Evolutionary conservation across 2,113 vertebrate genomes (phyloP).

Genomic region (Boleophthalmus pectinirostris): DNA sequence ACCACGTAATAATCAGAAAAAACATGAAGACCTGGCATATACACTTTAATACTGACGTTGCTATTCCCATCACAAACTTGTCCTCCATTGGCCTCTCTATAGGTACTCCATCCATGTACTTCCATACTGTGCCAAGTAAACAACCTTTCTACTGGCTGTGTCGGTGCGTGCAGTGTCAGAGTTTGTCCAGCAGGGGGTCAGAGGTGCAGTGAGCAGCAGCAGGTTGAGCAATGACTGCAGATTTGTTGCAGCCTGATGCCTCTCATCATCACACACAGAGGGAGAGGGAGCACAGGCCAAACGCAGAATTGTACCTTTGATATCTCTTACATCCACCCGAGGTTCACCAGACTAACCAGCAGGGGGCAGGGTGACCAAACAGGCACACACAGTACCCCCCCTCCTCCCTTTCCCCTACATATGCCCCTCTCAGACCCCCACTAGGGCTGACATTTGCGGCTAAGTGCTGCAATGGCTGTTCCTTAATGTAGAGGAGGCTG

Average conservation of each 20-base stretch:
- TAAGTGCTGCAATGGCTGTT: conserved; percentile 63
- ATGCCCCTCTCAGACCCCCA: conserved; percentile 44
- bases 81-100: conserved; percentile 39
- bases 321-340: conserved; percentile 49
- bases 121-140: conserved; percentile 50
- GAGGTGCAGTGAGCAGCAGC: conserved; percentile 54
- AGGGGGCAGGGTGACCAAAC: conserved; percentile 65
- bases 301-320: conserved; percentile 62
- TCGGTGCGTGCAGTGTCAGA: conserved; percentile 36
- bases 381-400: background rate
- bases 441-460: conserved; percentile 66
- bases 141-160: conserved; percentile 26
- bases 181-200: conserved; percentile 54
- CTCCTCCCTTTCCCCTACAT: conserved; percentile 1
- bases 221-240: conserved; percentile 72
- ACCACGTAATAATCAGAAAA: too few relatives aligned
- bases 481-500: conserved; percentile 64
- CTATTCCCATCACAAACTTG: conserved; percentile 38
- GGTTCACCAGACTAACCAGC: conserved; percentile 58
- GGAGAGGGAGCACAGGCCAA: conserved; percentile 36
- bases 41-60: conserved; percentile 32
- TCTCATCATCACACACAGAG: conserved; percentile 55
- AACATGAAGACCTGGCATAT: too few relatives aligned
- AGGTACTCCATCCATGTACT: conserved; percentile 55
- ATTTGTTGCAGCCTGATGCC: conserved; percentile 65